phyloP scores from a whole-genome alignment of 2,888 invertebrate species.

The Amblyjoppa fuscipennis region DNA sequence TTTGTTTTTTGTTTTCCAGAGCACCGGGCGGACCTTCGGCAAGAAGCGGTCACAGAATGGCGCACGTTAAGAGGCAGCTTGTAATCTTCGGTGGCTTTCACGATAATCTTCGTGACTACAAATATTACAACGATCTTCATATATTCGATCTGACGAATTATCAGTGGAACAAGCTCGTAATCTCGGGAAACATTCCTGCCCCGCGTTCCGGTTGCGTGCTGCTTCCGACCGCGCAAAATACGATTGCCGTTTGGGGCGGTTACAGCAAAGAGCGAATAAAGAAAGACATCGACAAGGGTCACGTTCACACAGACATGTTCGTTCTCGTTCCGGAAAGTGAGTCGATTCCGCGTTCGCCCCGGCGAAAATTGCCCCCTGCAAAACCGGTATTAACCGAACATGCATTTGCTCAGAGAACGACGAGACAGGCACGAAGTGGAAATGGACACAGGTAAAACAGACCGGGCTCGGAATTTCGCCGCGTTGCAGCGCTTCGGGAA shows the following conservation, averaged over 20 bases:
- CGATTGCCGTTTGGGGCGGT: slow-evolving; percentile 91
- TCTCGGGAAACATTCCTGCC: slow-evolving; percentile 89
- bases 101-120: slow-evolving; percentile 94
- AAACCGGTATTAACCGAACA: background rate
- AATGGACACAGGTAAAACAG: slow-evolving; percentile 90
- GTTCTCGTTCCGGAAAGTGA: slow-evolving; percentile 88
- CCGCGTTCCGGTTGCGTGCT: slow-evolving; percentile 94
- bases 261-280: slow-evolving; percentile 91
- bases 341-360: slow-evolving; percentile 73
- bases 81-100: slow-evolving; percentile 96
- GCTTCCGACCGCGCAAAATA: slow-evolving; percentile 88
- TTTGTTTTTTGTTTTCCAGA: slow-evolving; percentile 79
- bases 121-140: slow-evolving; percentile 95
- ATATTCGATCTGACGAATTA: slow-evolving; percentile 93
- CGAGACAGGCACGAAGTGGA: slow-evolving; percentile 89
- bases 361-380: background rate
- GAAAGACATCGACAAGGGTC: slow-evolving; percentile 91
- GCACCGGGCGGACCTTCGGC: slow-evolving; percentile 93
- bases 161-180: slow-evolving; percentile 88
- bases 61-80: slow-evolving; percentile 91
- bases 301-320: slow-evolving; percentile 90
- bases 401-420: slow-evolving; percentile 86
- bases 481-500: slow-evolving; percentile 90
- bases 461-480: slow-evolving; percentile 89
- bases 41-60: slow-evolving; percentile 96